Percentiles rank a stretch among this genome's conserved stretches.
phyloP scores from a whole-genome alignment of 2,113 vertebrate species.

The Channa maculata region DNA sequence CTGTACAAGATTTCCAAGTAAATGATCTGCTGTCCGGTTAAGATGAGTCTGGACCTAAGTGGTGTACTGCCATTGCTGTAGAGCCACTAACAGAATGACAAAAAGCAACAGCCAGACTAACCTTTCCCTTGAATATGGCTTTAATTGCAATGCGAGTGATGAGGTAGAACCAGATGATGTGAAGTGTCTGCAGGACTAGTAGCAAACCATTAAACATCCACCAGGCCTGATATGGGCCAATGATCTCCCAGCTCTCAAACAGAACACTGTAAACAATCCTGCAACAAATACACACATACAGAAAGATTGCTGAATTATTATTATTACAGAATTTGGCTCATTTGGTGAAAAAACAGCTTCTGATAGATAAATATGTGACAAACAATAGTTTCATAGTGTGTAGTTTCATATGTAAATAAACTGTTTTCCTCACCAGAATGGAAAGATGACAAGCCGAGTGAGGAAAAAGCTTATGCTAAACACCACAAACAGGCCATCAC shows the following conservation, averaged over 20 bases:
- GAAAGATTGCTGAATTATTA: no score
- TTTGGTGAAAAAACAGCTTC: background rate
- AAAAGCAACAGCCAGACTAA: constrained; percentile 51
- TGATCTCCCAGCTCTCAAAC: constrained; percentile 94
- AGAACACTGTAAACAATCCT: constrained; percentile 81
- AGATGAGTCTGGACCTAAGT: background rate
- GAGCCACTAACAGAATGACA: background rate
- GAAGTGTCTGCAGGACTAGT: constrained; percentile 87
- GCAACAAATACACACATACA: constrained; percentile 25
- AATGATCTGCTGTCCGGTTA: background rate
- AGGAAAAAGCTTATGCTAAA: constrained; percentile 92
- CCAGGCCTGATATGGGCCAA: constrained; percentile 92
- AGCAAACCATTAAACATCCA: constrained; percentile 93
- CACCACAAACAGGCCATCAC: constrained; percentile 90
- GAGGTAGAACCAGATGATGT: constrained; percentile 94
- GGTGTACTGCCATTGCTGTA: background rate
- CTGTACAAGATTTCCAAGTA: background rate
- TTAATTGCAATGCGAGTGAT: constrained; percentile 91
- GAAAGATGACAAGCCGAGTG: constrained; percentile 90
- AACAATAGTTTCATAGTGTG: background rate
- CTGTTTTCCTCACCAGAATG: constrained; percentile 89
- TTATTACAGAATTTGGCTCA: no score
- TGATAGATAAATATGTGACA: background rate
- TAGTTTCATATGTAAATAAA: background rate
- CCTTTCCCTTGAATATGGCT: constrained; percentile 92